phyloP scores from a whole-genome alignment of 2,797 vertebrate species.

The Sorex maritimensis region DNA sequence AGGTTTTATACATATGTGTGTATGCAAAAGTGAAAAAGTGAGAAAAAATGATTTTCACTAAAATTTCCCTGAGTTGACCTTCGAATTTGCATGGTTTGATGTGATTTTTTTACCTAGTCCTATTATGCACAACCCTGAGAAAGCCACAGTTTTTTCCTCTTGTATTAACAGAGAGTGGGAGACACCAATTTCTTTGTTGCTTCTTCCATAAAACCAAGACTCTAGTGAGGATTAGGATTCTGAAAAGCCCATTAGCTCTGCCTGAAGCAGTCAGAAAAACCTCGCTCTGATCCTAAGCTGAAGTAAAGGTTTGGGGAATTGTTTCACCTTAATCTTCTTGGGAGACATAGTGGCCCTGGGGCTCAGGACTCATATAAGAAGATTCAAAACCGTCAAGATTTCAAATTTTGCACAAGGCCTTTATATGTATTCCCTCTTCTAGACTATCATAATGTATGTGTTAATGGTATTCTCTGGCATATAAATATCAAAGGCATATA shows the following conservation, averaged over 20 bases:
- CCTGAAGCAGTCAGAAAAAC: neutral
- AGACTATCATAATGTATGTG: neutral
- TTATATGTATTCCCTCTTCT: neutral
- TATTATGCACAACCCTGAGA: conserved; percentile 10
- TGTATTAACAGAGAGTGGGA: conserved; percentile 24
- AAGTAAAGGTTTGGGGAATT: conserved; percentile 41
- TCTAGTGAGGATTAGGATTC: conserved; percentile 41
- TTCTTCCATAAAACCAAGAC: conserved; percentile 35
- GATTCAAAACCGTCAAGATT: neutral
- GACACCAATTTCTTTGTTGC: conserved; percentile 42
- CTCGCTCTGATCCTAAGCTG: neutral
- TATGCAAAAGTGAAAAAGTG: neutral
- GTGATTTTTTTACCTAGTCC: neutral
- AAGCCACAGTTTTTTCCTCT: neutral
- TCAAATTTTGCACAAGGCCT: neutral
- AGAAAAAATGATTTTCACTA: neutral
- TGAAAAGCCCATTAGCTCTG: conserved; percentile 41
- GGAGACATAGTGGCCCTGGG: neutral
- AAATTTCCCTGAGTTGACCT: neutral
- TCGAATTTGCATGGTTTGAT: neutral
- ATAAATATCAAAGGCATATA: neutral
- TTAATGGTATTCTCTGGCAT: neutral
- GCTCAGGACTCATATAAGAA: neutral
- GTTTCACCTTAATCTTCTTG: neutral
- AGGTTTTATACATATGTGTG: neutral